Evolutionary conservation across 2,888 invertebrate species (phyloP), one percentile per base, ranked within the genome.

Genomic region (Lutraria lutraria): DNA sequence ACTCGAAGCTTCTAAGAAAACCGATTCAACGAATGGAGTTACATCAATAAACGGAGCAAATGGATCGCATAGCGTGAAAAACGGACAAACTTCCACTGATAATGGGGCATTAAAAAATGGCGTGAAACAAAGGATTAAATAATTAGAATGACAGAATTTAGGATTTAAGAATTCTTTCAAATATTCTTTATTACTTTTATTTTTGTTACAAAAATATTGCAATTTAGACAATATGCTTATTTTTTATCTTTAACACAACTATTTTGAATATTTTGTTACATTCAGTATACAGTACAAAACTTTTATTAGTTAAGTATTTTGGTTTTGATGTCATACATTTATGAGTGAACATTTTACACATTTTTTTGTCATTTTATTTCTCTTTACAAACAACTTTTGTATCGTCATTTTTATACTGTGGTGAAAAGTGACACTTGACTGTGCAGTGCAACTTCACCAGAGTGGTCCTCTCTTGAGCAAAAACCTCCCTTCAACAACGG

Each of bases 1-100:
- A 16, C 10, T 63, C 12, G 60, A 68, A 21, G 54, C 76, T 16
- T 21, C 81, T 16, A 93, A 93, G 86, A 91, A 91, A 72, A 88
- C 89, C 19, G 92, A 92, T 21, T 52, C 87, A 25, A 34, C 53
- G 8, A 89, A 86, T 54, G 88, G 85, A n/a, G 16, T 29, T 79
- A 34, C n/a, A 6, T 56, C 72, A 3, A 16, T 43, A 2, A 15
- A 31, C 25, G 56, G 1, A 21, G 13, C n/a, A 16, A 82, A 82
- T 60, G 83, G 82, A 53, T 68, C 52, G 16, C 34, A 81, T 21
- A 86, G 80, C 21, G 25, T 21, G 21, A 79, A 43, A 86, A 60
- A 68, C 60, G 79, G 53, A 56, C 31, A 82, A 19, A 72, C 54
- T 52, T 29, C 63, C 15, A 4, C 81, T 0, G 82, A 86, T 86